phyloP scores from a whole-genome alignment of 2,113 vertebrate species.

The Tretioscincus oriximinensis region DNA sequence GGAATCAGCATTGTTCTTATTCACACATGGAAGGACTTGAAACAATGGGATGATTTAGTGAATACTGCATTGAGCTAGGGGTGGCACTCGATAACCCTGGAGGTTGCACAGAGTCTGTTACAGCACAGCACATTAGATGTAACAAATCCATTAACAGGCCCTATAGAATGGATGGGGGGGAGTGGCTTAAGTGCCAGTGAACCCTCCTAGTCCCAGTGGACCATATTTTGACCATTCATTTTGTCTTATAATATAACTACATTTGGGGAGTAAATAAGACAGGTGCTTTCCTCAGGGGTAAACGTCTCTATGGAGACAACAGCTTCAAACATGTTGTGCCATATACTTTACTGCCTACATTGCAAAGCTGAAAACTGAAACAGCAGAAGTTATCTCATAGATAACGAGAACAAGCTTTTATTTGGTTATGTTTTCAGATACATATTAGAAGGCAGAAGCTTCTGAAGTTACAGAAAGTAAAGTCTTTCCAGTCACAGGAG shows the following conservation, averaged over 20 bases:
- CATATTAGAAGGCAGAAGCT: not conserved
- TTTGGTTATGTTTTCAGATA: not conserved
- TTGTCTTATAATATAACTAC: not conserved
- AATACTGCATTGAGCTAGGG: too few relatives aligned
- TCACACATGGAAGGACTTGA: too few relatives aligned
- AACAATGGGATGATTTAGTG: too few relatives aligned
- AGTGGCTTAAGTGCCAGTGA: not conserved
- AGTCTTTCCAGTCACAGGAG: too few relatives aligned
- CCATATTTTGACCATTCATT: not conserved
- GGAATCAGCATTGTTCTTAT: too few relatives aligned
- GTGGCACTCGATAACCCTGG: too few relatives aligned
- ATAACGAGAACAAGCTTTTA: conserved; percentile 11
- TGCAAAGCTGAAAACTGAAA: conserved; percentile 7
- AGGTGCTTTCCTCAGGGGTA: conserved; percentile 11
- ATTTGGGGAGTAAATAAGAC: conserved; percentile 9
- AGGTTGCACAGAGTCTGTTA: too few relatives aligned
- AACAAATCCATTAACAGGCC: too few relatives aligned
- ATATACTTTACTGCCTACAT: conserved; percentile 3
- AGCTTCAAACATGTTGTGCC: not conserved
- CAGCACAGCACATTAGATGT: too few relatives aligned
- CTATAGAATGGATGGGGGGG: not conserved
- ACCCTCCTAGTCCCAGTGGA: not conserved
- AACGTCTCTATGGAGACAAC: conserved; percentile 16
- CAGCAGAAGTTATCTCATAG: not conserved
- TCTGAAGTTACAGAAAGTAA: not conserved